A percentile compares a stretch with the other conserved stretches of the same genome.
Conservation (phyloP, 2,797 vertebrate species). For the Enteromius thamalakanensis region DNA sequence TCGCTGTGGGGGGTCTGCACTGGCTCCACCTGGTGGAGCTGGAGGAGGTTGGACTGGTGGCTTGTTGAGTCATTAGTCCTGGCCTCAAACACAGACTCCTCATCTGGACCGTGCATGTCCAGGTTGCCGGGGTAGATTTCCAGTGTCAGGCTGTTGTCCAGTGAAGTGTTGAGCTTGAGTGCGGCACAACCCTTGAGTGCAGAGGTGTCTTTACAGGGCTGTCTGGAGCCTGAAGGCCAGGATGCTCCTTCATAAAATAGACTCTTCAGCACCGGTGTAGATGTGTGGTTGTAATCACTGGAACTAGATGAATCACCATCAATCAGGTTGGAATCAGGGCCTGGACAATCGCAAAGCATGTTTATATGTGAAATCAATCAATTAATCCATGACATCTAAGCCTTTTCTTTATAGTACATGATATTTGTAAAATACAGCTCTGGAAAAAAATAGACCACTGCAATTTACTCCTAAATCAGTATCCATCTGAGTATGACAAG, state of each 20-base stretch:
- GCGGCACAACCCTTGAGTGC: conserved; percentile 43
- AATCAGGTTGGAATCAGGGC: conserved; percentile 70
- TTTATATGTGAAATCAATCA: neutral
- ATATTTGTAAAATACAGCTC: neutral
- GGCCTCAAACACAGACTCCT: conserved; percentile 30
- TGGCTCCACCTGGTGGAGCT: conserved; percentile 75
- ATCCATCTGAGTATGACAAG: too few species aligned
- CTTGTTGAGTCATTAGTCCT: conserved; percentile 63
- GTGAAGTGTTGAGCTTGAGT: conserved; percentile 53
- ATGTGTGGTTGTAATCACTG: conserved; percentile 59
- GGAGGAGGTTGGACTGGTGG: conserved; percentile 53
- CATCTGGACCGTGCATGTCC: conserved; percentile 60
- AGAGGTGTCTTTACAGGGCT: conserved; percentile 55
- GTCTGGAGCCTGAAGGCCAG: conserved; percentile 47
- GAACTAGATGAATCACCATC: conserved; percentile 62
- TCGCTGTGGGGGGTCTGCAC: conserved; percentile 78
- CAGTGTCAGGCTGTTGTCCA: conserved; percentile 60
- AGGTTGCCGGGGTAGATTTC: conserved; percentile 68
- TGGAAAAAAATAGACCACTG: too few species aligned
- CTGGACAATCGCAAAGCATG: conserved; percentile 53
- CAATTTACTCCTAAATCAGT: too few species aligned
- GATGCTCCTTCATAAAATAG: conserved; percentile 49
- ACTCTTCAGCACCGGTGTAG: conserved; percentile 48
- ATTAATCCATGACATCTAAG: neutral
- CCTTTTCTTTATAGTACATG: neutral